Base-by-base conservation (phyloP, 2,888 invertebrate species). In the Oscheius sp. region DNA sequence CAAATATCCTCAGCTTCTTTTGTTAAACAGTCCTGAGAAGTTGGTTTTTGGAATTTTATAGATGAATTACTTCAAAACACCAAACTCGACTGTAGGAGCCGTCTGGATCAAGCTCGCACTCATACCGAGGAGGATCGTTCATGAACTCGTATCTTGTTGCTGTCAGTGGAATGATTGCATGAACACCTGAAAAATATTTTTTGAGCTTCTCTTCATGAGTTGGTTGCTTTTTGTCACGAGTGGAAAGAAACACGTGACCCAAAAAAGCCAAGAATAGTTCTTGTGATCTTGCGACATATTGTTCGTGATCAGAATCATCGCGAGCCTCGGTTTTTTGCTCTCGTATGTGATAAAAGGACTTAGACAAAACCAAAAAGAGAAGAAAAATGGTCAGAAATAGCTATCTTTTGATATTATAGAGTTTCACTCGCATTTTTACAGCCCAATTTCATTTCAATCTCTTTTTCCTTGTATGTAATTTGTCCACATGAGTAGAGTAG, bases 61-160 rank as follows among this genome's bases (percentile, higher is more conserved):
- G 7, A 42, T 21, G 21, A 48, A 7, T 10, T 53, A 84, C 84
- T 73, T 86, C 86, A 72, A 78, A 86, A 58, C 86, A 86, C 79
- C 82, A 84, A 5, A 86, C 83, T 35, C 83, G 73, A 57, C 85
- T 84, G 75, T 86, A 87, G 59, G 79, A 80, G 29, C 72, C 70
- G 60, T 79, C 65, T 0, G 74, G 70, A 63, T 85, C 79, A 37
- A 83, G 75, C 51, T 78, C 73, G 72, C 87, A 87, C 59, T 79
- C 78, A 58, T 80, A 82, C 48, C 80, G 62, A 2, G 86, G 86
- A 7, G 87, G 87, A 75, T 86, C 86, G 70, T 87, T 81, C 79
- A 85, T 85, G 68, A 87, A 87, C 37, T 87, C 86, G 76, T 86
- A 87, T 32, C 81, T 74, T 1, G 85, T 87, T 7, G 87, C 88